These are phyloP conservation scores for Norana najaformis DNA, from an alignment of 2,888 invertebrate species.

Conservation along the genomic window DNA sequence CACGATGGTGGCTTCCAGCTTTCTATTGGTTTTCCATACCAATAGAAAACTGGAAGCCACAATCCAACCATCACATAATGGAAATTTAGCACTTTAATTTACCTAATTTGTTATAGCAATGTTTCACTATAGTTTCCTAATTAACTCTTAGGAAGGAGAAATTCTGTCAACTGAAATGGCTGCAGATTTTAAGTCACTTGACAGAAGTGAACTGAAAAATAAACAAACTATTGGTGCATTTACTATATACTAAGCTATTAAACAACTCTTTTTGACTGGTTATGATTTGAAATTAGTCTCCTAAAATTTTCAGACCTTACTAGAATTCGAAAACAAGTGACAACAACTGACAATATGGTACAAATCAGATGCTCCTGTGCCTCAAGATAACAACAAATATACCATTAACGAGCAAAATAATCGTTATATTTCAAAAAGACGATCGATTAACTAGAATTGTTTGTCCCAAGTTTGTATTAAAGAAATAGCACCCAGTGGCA, in stretches of 20 bases:
- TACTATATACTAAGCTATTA: background rate
- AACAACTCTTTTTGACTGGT: background rate
- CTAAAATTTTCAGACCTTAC: background rate
- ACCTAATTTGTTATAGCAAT: too few relatives aligned
- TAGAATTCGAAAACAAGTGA: background rate
- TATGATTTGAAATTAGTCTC: background rate
- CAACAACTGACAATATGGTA: background rate
- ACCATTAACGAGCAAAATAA: background rate
- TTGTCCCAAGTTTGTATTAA: background rate
- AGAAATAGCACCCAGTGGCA: slow-evolving; percentile 13
- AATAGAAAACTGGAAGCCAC: background rate
- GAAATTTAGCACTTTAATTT: background rate
- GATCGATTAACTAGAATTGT: background rate
- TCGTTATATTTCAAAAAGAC: background rate
- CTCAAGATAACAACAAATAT: background rate
- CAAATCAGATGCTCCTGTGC: background rate
- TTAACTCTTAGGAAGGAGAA: background rate
- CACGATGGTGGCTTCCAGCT: too few relatives aligned
- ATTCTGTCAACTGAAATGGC: background rate
- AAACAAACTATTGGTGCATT: background rate
- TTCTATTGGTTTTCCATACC: too few relatives aligned
- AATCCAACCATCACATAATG: background rate
- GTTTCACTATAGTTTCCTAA: background rate
- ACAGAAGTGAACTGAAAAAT: background rate
- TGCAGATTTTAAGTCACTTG: background rate